Evolutionary conservation across 2,113 vertebrate genomes (phyloP), one percentile per base, ranked within the genome.

Genomic region (Syngnathus floridae): DNA sequence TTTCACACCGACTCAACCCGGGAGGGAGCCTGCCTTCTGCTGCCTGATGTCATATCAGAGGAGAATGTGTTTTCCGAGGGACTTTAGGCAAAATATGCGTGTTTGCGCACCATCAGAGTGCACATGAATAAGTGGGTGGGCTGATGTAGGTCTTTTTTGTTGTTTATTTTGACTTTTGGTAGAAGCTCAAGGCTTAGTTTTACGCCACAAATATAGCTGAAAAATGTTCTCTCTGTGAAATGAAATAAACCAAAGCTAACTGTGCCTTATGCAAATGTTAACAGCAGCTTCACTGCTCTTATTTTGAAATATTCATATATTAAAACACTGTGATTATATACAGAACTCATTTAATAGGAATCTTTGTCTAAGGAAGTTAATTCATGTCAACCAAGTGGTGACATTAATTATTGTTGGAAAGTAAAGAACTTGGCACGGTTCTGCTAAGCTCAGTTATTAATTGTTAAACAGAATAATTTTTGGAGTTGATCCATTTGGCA

Each of bases 261-360:
- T 62, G 58, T 10, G 70, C 43, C 68, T 68, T 73, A 77, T 69
- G 78, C 84, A 81, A 74, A 75, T 77, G 79, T 84, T 86, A 79
- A 73, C 75, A 14, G 38, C 16, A 68, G 75, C 76, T 80, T 78
- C 64, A 71, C 17, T 38, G 69, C 19, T 19, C 77, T 87, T 80
- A 85, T 86, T 90, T 77, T 12, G 65, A 80, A 86, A 85, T 83
- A 82, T 84, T 85, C 66, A 82, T 72, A 84, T 78, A 85, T 75
- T 80, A 82, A 81, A 84, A 61, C 62, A 64, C 67, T 71, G 74
- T 82, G 84, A 87, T 86, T 75, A 82, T 70, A 84, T 87, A 2
- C 2, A 40, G 11, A 12, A 22, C 38, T 61, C 1, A 16, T 19
- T 40, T 21, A 40, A 38, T 40, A 54, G 63, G 75, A 82, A 73